Evolutionary conservation across 1,140 invertebrate species (phyloP).

Genomic region (Acromyrmex echinatior): DNA sequence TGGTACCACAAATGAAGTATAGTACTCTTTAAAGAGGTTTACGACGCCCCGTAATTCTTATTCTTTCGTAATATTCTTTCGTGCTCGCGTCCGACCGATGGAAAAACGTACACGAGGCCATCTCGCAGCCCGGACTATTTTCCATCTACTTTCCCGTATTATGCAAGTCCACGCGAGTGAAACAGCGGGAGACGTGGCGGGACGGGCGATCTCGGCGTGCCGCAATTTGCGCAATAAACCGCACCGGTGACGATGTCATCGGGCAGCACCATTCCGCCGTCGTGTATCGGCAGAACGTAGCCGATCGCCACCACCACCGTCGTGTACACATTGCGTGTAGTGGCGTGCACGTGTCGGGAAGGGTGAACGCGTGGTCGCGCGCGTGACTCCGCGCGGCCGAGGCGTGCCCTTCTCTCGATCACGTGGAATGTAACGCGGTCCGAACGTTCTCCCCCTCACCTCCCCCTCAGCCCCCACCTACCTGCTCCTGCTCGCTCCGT

Average conservation of each 20-base stretch:
- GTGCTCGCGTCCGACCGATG: not conserved
- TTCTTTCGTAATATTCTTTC: not conserved
- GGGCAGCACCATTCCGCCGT: constrained; percentile 23
- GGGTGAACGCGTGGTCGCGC: constrained; percentile 81
- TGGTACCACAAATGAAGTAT: too few species aligned
- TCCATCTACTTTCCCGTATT: constrained; percentile 58
- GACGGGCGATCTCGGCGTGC: constrained; percentile 11
- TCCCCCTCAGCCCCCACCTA: constrained; percentile 38
- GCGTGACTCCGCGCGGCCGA: constrained; percentile 81
- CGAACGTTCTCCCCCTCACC: constrained; percentile 18
- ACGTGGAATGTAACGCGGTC: constrained; percentile 84
- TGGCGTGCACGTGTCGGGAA: constrained; percentile 76
- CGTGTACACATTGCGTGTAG: constrained; percentile 70
- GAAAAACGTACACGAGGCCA: constrained; percentile 16
- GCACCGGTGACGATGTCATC: constrained; percentile 68
- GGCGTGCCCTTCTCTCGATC: constrained; percentile 83
- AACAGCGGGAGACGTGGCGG: not conserved
- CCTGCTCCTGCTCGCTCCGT: not conserved
- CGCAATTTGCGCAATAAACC: constrained; percentile 50
- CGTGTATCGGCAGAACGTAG: constrained; percentile 20
- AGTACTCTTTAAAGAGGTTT: not conserved
- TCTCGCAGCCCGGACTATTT: constrained; percentile 43
- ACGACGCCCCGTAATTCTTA: not conserved
- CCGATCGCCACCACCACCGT: constrained; percentile 8
- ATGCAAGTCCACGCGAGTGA: constrained; percentile 36